Base-by-base conservation (phyloP, 2,888 invertebrate genomes). In the Sylvicola cinctus region DNA sequence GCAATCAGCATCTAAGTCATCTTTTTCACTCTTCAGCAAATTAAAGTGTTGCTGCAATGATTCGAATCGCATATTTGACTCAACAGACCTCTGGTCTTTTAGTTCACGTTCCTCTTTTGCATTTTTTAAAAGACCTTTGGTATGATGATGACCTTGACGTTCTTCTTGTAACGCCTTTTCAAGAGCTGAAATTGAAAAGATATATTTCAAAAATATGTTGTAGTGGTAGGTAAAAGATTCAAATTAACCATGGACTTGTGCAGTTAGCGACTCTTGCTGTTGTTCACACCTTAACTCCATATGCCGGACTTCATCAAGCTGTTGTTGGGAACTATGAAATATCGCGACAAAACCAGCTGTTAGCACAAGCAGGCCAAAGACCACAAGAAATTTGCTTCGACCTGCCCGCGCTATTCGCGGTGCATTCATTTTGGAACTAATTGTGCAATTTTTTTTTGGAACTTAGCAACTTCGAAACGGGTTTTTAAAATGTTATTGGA, bases 101-200 rank as follows among this genome's bases (percentile, higher is more conserved):
- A 55, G 53, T 20, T 54, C 51, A 41, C 56, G 59, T 33, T 66
- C 62, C 37, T 64, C 65, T 37, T 62, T 60, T 32, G 62, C 42
- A 44, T 58, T 58, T 31, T 41, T 43, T 43, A 61, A 61, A 29
- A 65, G 58, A 33, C 61, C 59, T 44, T 61, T 62, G 7, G 58
- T 53, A 41, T 62, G 60, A 39, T 62, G 51, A 42, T 66, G 65
- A 38, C 67, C 66, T 4, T 54, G 54, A 38, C 66, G 64, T 48
- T 69, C 66, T 27, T 54, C 54, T 44, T 67, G 66, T 17, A 68
- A 46, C 13, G 63, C 63, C 43, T 66, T 68, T 44, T 70, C 70
- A 34, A 68, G 47, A 34, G 68, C 48, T 29, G 63, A 26, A 40
- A 38, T 25, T 31, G 32, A 38, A 31, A 25, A 14, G 16, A 12